Conservation (phyloP, 2,113 vertebrate genomes). For the Indicator indicator region DNA sequence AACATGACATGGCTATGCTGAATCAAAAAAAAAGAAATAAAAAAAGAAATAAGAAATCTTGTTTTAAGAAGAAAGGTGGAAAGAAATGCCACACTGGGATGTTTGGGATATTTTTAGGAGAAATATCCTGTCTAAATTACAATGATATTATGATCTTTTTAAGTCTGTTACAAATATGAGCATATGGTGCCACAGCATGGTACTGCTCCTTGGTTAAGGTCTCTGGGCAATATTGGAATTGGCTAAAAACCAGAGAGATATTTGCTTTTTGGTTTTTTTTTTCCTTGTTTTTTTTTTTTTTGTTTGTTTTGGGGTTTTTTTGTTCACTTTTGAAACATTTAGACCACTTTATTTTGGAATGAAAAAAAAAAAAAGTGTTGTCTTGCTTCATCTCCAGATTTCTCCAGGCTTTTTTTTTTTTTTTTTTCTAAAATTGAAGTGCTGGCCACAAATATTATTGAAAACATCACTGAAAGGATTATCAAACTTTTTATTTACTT, state of each 20-base stretch:
- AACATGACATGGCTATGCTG: background rate
- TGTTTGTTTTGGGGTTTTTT: background rate
- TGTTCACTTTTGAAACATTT: conserved; percentile 9
- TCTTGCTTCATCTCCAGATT: background rate
- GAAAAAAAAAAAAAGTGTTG: background rate
- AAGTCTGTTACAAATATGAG: conserved; percentile 46
- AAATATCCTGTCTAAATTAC: background rate
- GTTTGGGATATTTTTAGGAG: conserved; percentile 17
- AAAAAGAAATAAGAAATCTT: no score
- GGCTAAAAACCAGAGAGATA: background rate
- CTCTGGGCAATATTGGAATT: conserved; percentile 28
- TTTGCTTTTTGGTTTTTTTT: background rate
- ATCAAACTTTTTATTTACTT: conserved; percentile 25
- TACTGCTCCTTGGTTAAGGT: conserved; percentile 39
- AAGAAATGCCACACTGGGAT: background rate
- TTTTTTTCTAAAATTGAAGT: background rate
- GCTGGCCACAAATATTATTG: background rate
- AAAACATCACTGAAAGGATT: conserved; percentile 21
- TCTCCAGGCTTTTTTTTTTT: background rate
- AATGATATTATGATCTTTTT: conserved; percentile 22
- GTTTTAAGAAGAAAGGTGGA: background rate
- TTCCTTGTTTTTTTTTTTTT: background rate
- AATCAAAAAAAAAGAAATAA: background rate
- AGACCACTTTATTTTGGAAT: background rate
- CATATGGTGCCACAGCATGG: conserved; percentile 35